Evolutionary conservation across 2,113 vertebrate species (phyloP).

Genomic region (Sinocyclocheilus maitianheensis): DNA sequence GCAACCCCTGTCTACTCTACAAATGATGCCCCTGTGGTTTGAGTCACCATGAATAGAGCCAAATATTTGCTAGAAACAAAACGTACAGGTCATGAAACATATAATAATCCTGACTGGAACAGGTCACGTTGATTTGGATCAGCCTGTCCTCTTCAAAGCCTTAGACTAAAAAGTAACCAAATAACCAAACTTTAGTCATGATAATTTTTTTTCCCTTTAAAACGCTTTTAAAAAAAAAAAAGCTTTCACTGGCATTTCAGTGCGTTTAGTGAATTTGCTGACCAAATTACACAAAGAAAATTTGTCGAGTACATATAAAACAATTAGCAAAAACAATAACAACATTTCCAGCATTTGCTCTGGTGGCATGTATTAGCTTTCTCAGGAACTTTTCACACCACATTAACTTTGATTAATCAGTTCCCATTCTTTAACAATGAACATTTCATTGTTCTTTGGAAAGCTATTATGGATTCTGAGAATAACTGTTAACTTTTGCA

Average conservation of each 20-base stretch:
- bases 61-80: conserved; percentile 9
- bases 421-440: conserved; percentile 2
- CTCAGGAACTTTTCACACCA: background rate
- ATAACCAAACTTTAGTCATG: background rate
- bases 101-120: background rate
- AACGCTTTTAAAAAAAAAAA: background rate
- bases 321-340: background rate
- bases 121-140: background rate
- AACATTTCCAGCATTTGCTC: background rate
- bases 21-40: background rate
- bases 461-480: background rate
- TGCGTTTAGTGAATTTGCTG: background rate
- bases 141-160: background rate
- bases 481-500: background rate
- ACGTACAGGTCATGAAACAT: background rate
- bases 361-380: background rate
- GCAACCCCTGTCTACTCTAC: background rate
- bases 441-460: background rate
- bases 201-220: background rate
- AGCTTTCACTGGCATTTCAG: background rate
- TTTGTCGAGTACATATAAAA: background rate
- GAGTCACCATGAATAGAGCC: background rate
- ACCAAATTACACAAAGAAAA: background rate
- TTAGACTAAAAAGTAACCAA: background rate
- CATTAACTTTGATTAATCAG: conserved; percentile 3